Evolutionary conservation across 2,113 vertebrate genomes (phyloP).

Genomic region (Nothocercus nigrocapillus): DNA sequence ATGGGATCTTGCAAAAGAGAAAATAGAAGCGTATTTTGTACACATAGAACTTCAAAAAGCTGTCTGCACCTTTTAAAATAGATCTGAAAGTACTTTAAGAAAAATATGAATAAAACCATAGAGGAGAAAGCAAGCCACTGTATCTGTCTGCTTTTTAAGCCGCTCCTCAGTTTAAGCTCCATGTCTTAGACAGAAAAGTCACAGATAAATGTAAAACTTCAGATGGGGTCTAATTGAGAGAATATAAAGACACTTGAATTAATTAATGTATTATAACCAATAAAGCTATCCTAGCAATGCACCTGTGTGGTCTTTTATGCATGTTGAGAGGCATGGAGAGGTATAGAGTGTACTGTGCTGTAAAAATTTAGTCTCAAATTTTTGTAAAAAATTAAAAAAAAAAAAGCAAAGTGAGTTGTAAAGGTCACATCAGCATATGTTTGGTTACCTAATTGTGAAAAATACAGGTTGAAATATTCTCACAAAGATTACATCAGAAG

Average conservation of each 20-base stretch:
- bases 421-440: background rate
- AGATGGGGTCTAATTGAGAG: background rate
- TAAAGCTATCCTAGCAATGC: background rate
- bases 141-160: accelerated
- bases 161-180: background rate
- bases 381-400: background rate
- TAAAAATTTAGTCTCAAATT: background rate
- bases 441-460: background rate
- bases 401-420: background rate
- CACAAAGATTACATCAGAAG: background rate
- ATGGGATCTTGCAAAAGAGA: background rate
- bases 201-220: background rate
- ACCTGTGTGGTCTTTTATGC: background rate
- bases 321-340: no score
- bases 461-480: background rate
- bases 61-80: background rate
- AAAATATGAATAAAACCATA: background rate
- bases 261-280: accelerated
- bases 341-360: background rate
- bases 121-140: background rate
- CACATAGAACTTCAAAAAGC: background rate
- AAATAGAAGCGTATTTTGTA: background rate
- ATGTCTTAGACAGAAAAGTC: background rate
- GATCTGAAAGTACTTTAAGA: background rate
- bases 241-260: background rate